Evolutionary conservation across 2,888 invertebrate species (phyloP).

Genomic region (Idaea straminata): DNA sequence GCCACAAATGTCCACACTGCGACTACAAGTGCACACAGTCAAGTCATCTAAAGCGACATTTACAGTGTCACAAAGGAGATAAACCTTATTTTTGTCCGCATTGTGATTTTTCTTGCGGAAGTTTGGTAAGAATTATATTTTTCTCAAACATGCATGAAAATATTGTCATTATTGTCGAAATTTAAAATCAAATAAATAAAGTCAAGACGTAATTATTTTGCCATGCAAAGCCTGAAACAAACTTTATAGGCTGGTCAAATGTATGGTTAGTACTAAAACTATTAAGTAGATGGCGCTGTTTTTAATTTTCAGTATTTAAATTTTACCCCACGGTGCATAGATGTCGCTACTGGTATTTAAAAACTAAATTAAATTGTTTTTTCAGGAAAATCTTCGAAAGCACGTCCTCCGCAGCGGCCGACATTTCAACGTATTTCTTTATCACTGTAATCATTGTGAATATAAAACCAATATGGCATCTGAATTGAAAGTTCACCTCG

Average conservation of each 20-base stretch:
- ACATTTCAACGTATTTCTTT: conserved; percentile 88
- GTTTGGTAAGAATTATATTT: conserved; percentile 80
- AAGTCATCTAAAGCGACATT: conserved; percentile 88
- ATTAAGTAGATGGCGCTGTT: conserved; percentile 19
- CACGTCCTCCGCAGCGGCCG: conserved; percentile 89
- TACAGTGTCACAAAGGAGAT: conserved; percentile 87
- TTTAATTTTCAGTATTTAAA: not conserved
- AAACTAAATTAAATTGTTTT: conserved; percentile 10
- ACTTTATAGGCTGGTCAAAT: not conserved
- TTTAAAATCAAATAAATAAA: not conserved
- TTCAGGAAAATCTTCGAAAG: conserved; percentile 92
- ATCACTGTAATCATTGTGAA: conserved; percentile 86
- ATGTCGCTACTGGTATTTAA: not conserved
- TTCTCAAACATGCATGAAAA: not conserved
- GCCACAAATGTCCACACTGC: conserved; percentile 84
- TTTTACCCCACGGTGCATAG: not conserved
- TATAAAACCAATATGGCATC: conserved; percentile 83
- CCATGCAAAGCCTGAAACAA: not conserved
- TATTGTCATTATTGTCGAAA: not conserved
- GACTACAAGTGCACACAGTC: conserved; percentile 83
- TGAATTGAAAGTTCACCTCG: conserved; percentile 84
- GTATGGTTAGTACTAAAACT: not conserved
- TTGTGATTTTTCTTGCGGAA: conserved; percentile 88
- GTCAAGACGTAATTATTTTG: not conserved
- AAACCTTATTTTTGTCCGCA: conserved; percentile 93